Evolutionary conservation across 2,888 invertebrate species (phyloP), one percentile per base, ranked within the genome.

Genomic region (Watsonalla cultraria): DNA sequence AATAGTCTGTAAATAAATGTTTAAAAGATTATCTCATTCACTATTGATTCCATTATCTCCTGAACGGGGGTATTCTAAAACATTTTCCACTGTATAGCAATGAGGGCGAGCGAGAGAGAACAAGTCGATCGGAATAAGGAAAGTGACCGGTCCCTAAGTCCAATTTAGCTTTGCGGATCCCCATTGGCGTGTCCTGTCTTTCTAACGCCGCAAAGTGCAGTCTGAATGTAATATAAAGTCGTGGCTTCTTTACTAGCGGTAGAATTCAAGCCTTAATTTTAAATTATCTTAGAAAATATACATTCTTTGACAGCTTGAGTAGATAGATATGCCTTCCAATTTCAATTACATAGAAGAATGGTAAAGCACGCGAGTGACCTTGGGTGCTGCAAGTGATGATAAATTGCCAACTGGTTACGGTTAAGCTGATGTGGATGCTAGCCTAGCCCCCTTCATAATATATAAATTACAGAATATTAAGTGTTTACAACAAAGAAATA

Each of bases 81-180:
- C 54, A 59, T 54, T 55, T 45, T 54, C 55, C 57, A 48, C 45
- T 51, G 6, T 51, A 51, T 34, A 35, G 52, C 59, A 59, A 54
- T 64, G 54, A 63, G 53, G 58, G 61, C 59, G 62, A 62, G 61
- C 66, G 66, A 68, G 73, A 68, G 7, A 49, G 49, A 73, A 69
- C 70, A 72, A 74, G 67, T 70, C 62, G 69, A 64, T 72, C 54
- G 73, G 71, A 68, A 66, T 64, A 66, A 60, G 64, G 65, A 63
- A 63, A 75, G 72, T 74, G 74, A 74, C 66, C 69, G 62, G 64
- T 70, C 67, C 72, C 72, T 63, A 65, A 70, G 74, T 78, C 74
- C 79, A 80, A 82, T 80, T 82, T 80, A 72, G 75, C 66, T 68
- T 63, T 74, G 70, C 67, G 71, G 75, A 70, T 70, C 69, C 75